These are phyloP conservation scores for Hypocryptadius cinnamomeus DNA, from an alignment of 2,113 vertebrate species.

Conservation along the genomic window DNA sequence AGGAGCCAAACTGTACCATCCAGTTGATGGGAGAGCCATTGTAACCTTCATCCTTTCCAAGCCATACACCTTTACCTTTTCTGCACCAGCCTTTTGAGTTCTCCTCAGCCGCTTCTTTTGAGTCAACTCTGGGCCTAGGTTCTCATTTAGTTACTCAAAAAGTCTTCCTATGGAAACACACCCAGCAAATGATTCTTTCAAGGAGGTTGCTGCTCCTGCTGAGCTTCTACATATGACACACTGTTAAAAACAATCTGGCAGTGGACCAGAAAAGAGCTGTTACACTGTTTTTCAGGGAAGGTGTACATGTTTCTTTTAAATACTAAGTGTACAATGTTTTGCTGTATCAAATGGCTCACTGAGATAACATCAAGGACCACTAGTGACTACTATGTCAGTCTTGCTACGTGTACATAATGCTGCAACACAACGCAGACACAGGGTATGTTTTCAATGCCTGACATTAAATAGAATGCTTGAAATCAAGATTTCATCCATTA, in stretches of 20 bases:
- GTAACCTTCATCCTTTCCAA: background rate
- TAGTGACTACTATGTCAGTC: background rate
- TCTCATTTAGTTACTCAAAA: background rate
- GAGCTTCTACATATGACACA: background rate
- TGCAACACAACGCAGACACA: background rate
- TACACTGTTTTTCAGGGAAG: background rate
- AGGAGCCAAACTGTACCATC: background rate
- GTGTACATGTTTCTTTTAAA: background rate
- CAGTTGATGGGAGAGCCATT: background rate
- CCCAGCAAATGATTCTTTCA: background rate
- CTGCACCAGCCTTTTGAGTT: background rate
- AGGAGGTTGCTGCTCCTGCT: background rate
- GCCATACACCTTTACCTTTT: background rate
- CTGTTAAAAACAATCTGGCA: background rate
- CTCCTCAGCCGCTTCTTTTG: background rate
- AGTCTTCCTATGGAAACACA: background rate
- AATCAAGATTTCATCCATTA: background rate
- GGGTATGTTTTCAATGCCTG: background rate
- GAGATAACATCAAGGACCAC: background rate
- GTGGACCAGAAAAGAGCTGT: background rate
- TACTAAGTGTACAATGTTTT: background rate
- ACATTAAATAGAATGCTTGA: background rate
- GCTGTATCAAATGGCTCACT: background rate
- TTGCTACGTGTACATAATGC: background rate
- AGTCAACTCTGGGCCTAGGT: background rate